Base-by-base conservation (phyloP, 2,888 invertebrate species). In the Drosophila anomalata region DNA sequence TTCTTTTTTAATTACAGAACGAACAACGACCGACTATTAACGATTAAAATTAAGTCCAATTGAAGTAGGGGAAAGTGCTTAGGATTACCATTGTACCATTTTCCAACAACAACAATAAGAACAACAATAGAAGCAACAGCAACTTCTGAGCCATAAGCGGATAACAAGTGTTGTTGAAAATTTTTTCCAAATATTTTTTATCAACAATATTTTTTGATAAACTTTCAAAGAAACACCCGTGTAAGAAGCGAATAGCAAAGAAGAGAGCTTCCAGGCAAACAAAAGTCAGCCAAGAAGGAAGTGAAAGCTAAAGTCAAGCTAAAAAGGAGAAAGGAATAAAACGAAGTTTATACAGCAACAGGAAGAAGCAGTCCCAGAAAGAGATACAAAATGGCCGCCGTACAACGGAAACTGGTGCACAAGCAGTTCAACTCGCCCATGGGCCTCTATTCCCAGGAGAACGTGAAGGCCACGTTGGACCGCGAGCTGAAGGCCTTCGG, bases 401-500 rank as follows among this genome's bases (percentile, higher is more conserved):
- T 94, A 92, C 91, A 91, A 86, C 94, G 95, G 89, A 93, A 92
- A 91, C 93, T 97, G 92, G 96, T 96, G 83, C 96, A 96, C 93
- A 96, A 96, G 92, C 97, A 97, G 92, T 97, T 96, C 93, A 97
- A 97, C 93, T 96, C 96, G 78, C 97, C 97, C 76, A 96, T 97
- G 89, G 95, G 95, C 90, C 93, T 97, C 62, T 97, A 97, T 92
- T 97, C 97, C 39, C 95, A 95, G 87, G 93, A 95, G 89, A 95
- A 96, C 91, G 95, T 97, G 78, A 94, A 95, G 91, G 96, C 96
- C 91, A 95, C 96, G 36, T 93, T 97, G 85, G 94, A 94, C 90
- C 95, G 95, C 86, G 96, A 97, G 91, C 93, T 96, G 78, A 94
- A 95, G 91, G 94, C 96, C 88, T 93, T 96, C 87, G 96, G 96